Percentiles rank a stretch among this genome's conserved stretches.
Evolutionary conservation across 2,888 invertebrate genomes (phyloP).

Genomic region (Lysandra bellargus): DNA sequence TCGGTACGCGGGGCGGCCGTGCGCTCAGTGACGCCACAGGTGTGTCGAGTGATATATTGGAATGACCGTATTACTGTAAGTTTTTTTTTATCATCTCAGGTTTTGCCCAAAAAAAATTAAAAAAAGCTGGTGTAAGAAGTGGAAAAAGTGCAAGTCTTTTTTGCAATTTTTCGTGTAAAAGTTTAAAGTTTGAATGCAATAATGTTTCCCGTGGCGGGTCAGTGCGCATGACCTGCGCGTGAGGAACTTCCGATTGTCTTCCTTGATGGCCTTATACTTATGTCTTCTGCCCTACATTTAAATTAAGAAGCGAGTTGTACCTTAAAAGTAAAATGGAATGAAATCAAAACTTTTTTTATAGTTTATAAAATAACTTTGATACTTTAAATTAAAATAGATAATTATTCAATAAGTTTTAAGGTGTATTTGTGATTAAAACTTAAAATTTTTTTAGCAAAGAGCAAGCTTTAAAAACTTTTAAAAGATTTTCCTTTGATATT

Average conservation of each 20-base stretch:
- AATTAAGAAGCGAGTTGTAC: not conserved
- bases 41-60: constrained; percentile 57
- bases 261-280: constrained; percentile 49
- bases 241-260: constrained; percentile 52
- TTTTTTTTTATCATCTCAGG: constrained; percentile 44
- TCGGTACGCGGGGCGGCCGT: constrained; percentile 54
- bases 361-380: too few species aligned
- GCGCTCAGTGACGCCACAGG: constrained; percentile 57
- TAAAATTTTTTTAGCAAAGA: too few species aligned
- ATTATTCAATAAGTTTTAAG: too few species aligned
- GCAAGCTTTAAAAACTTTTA: too few species aligned
- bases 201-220: constrained; percentile 48
- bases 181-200: constrained; percentile 51
- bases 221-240: constrained; percentile 72
- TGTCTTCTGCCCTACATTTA: constrained; percentile 63
- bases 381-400: too few species aligned
- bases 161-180: constrained; percentile 49
- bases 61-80: constrained; percentile 27
- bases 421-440: too few species aligned
- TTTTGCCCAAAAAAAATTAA: not conserved
- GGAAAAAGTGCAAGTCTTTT: constrained; percentile 32
- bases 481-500: too few species aligned
- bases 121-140: not conserved
- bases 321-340: not conserved
- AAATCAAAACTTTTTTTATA: too few species aligned